phyloP scores from a whole-genome alignment of 2,797 vertebrate species.

The Esox lucius region DNA sequence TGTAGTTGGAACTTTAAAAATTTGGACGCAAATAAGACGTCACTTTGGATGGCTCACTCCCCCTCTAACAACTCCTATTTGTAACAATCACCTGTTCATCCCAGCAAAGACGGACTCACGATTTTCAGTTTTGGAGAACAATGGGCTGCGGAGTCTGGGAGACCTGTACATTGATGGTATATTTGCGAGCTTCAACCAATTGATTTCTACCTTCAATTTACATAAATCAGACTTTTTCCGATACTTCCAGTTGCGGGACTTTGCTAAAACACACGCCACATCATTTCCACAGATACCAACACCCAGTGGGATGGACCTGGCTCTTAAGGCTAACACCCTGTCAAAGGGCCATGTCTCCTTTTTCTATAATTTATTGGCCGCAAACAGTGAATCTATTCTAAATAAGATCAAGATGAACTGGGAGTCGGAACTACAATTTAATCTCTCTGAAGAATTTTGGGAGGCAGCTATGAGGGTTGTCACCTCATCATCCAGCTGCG shows the following conservation, averaged over 20 bases:
- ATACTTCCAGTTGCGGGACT: neutral
- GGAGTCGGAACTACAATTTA: too few species aligned
- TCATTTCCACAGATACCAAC: neutral
- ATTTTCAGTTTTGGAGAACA: neutral
- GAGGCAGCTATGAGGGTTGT: too few species aligned
- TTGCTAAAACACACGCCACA: neutral
- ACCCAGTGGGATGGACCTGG: neutral
- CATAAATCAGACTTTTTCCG: neutral
- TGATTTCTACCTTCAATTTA: neutral
- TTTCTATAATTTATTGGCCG: neutral
- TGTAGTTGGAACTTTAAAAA: slow-evolving; percentile 1
- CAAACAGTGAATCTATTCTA: too few species aligned
- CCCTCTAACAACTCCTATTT: neutral
- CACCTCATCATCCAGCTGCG: too few species aligned
- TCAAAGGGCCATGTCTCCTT: neutral
- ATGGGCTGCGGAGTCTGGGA: neutral
- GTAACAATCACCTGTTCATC: neutral
- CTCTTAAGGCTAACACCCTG: neutral
- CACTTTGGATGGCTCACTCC: neutral
- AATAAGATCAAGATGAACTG: too few species aligned
- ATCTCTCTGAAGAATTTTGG: too few species aligned
- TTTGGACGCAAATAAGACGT: slow-evolving; percentile 1
- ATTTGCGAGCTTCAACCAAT: neutral
- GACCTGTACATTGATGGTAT: neutral
- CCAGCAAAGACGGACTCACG: slow-evolving; percentile 6